Evolutionary conservation across 1,140 invertebrate genomes (phyloP), one percentile per base, ranked within the genome.

Genomic region (Geopemphigus sp.): DNA sequence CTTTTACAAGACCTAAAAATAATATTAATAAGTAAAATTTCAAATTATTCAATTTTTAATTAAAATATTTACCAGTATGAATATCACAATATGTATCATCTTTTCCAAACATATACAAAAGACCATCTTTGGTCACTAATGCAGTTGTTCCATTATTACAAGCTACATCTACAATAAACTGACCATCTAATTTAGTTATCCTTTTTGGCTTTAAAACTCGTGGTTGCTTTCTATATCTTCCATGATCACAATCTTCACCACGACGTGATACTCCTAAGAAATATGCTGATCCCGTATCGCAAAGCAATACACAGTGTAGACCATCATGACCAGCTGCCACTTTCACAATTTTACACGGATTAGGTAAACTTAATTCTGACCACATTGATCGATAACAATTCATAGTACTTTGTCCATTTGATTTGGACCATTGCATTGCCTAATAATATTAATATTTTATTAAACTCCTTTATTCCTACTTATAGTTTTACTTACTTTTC

Each of bases 121-220:
- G 91, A 0, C 96, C 96, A 80, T 94, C 92, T 84, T 92, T 91
- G 14, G 94, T 96, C 0, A 98, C 92, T 57, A 98, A 88, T 32
- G 95, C 96, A 47, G 95, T 96, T 22, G 94, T 95, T 11, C 95
- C 96, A 87, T 96, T 96, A 86, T 98, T 98, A 84, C 95, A 97
- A 6, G 95, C 94, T 1, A 92, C 92, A 84, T 90, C 90, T 1
- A 93, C 88, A 17, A 98, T 90, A 83, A 90, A 89, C 83, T 95
- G 91, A 0, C 93, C 91, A 83, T 97, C 95, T 47, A 97, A 90
- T 87, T 95, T 94, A 64, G 91, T 89, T 87, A 98, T 95, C 86
- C 94, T 96, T 86, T 96, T 96, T 73, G 95, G 95, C 84, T 97
- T 95, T 0, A 92, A 91, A 10, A 95, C 92, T 87, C 97, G 97